phyloP scores from a whole-genome alignment of 2,888 invertebrate species.

The Cryptocheilus praepositus region DNA sequence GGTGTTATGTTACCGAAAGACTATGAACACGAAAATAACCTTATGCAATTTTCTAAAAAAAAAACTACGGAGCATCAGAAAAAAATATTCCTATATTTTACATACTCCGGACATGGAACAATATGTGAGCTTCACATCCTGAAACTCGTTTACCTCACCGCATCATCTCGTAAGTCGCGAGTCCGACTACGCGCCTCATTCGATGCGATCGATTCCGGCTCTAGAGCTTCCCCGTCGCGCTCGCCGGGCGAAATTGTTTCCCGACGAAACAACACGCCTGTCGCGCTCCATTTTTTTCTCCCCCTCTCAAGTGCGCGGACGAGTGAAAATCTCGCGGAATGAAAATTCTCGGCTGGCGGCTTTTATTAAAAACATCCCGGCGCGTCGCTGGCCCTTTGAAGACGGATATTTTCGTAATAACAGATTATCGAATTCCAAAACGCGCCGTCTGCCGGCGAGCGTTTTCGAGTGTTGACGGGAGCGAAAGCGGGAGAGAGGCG shows the following conservation, averaged over 20 bases:
- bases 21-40: too few relatives aligned
- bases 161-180: too few relatives aligned
- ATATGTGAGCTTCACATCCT: too few relatives aligned
- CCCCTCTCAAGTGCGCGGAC: background rate
- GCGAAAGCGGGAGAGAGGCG: background rate
- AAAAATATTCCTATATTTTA: too few relatives aligned
- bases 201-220: background rate
- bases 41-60: too few relatives aligned
- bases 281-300: background rate
- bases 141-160: too few relatives aligned
- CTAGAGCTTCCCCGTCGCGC: background rate
- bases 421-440: conserved; percentile 52
- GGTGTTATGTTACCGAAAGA: too few relatives aligned
- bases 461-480: conserved; percentile 13
- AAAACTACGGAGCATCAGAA: too few relatives aligned
- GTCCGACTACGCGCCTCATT: background rate
- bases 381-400: conserved; percentile 44
- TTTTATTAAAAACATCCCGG: conserved; percentile 54
- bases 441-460: conserved; percentile 17
- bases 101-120: too few relatives aligned
- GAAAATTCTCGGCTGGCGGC: conserved; percentile 53
- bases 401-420: conserved; percentile 52
- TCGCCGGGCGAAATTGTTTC: conserved; percentile 29
- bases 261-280: conserved; percentile 31
- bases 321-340: conserved; percentile 21